Base-by-base conservation (phyloP, 30 jellyfish, hydroid and myxozoan species). In the Cassiopea andromeda region DNA sequence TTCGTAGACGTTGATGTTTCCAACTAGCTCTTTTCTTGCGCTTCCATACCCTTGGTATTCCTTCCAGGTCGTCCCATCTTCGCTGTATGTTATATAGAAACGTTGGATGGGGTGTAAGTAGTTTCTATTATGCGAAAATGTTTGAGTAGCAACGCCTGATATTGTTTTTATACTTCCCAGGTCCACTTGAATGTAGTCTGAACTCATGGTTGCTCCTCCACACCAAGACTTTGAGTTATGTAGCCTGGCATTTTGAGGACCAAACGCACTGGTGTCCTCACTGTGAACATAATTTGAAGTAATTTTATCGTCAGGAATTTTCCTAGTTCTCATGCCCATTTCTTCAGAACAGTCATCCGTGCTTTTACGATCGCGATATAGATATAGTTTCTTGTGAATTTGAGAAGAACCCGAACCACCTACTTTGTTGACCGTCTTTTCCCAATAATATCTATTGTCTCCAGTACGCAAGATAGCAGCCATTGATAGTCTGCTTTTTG, bases 271-370 rank as follows among this genome's bases (percentile, higher is more conserved):
- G 4, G 1, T 17, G 2, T 72, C 0, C 0, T 72, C 0, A 72
- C 38, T 27, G 7, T 14, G 1, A 12, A 64, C 46, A 68, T 78
- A 66, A 46, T 46, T 10, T 3, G 82, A 73, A 4, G 91, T 58
- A 9, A 82, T 18, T 69, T 46, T 13, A 9, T 66, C 72, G 58
- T 82, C 82, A 46, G 83, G 73, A 1, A 82, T 2, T 50, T 46
- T 47, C 27, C 91, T 75, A 0, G 83, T 82, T 46, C 91, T 44
- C 7, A 82, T 14, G 7, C 91, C 91, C 73, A 82, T 44, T 54
- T 82, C 91, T 68, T 82, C 91, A 10, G 48, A 47, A 57, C 91
- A 82, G 14, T 70, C 91, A 17, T 69, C 60, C 67, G 44, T 61
- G 70, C 91, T 83, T 45, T 82, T 45, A 15, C 27, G 43, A 18